Conservation (phyloP, 2,888 invertebrate species). For the Temnothorax ravouxi region DNA sequence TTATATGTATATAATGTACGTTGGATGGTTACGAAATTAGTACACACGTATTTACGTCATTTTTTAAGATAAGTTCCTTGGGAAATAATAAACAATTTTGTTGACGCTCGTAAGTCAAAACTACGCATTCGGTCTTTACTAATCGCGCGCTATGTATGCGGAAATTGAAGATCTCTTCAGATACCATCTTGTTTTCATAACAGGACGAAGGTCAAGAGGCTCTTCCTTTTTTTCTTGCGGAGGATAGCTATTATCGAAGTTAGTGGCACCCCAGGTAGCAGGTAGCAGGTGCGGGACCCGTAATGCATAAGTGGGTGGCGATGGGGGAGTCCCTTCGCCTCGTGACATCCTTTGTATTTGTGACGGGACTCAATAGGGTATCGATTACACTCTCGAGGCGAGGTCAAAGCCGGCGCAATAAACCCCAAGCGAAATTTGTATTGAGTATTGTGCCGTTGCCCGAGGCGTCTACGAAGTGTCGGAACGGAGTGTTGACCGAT, state of each 20-base stretch:
- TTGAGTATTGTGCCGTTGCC: slow-evolving; percentile 18
- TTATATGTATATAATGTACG: not conserved
- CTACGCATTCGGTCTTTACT: not conserved
- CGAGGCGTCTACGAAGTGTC: not conserved
- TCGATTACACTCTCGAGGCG: slow-evolving; percentile 74
- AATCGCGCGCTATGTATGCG: not conserved
- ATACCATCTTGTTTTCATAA: not conserved
- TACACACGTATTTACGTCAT: not conserved
- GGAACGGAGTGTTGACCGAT: not conserved
- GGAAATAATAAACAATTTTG: not conserved
- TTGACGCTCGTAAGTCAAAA: not conserved
- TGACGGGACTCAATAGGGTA: slow-evolving; percentile 70
- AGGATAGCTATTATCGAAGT: not conserved
- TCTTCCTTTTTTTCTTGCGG: not conserved
- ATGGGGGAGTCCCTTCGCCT: slow-evolving; percentile 49
- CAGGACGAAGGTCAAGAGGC: not conserved
- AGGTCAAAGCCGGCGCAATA: slow-evolving; percentile 45
- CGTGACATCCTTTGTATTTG: slow-evolving; percentile 58
- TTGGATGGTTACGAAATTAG: slow-evolving; percentile 18
- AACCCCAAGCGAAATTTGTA: slow-evolving; percentile 44
- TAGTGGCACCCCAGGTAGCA: slow-evolving; percentile 25
- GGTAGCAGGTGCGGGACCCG: slow-evolving; percentile 71
- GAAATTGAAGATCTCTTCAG: not conserved
- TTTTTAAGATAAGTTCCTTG: not conserved
- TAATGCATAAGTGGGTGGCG: slow-evolving; percentile 71